Evolutionary conservation across 2,113 vertebrate species (phyloP).

Genomic region (Chlorodrepanis virens): DNA sequence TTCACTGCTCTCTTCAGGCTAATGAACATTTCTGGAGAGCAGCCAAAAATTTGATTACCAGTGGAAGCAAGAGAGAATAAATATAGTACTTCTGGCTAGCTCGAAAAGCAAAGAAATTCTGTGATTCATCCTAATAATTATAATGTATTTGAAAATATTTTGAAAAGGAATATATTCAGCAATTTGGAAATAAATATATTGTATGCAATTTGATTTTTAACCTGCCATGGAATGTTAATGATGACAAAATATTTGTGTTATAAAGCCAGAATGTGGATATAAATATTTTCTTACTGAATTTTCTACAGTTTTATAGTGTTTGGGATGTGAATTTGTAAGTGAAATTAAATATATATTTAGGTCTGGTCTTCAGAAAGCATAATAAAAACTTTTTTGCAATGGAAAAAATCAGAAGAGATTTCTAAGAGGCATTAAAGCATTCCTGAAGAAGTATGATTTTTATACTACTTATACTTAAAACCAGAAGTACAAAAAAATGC

Average conservation of each 20-base stretch:
- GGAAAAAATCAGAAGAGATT: neutral
- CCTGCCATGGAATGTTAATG: slow-evolving; percentile 33
- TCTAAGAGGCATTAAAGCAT: neutral
- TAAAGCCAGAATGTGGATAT: neutral
- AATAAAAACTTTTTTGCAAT: neutral
- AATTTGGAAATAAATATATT: slow-evolving; percentile 43
- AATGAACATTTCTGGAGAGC: neutral
- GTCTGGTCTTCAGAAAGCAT: neutral
- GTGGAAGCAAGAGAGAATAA: neutral
- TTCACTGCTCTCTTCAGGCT: neutral
- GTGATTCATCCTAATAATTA: slow-evolving; percentile 28
- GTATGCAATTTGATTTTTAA: slow-evolving; percentile 39
- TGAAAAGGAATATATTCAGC: neutral
- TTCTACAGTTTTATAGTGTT: slow-evolving; percentile 37
- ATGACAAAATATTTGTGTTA: slow-evolving; percentile 52
- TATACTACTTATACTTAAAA: neutral
- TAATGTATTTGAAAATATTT: slow-evolving; percentile 46
- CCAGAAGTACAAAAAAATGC: neutral
- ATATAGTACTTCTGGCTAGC: neutral
- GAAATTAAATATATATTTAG: slow-evolving; percentile 24
- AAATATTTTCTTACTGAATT: slow-evolving; percentile 48
- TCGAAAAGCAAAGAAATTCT: neutral
- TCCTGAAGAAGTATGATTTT: neutral
- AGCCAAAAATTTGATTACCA: neutral
- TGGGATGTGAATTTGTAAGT: neutral